Percentiles rank a stretch among this genome's conserved stretches.
phyloP scores from a whole-genome alignment of 2,113 vertebrate genomes.

The Pomatostomus ruficeps region DNA sequence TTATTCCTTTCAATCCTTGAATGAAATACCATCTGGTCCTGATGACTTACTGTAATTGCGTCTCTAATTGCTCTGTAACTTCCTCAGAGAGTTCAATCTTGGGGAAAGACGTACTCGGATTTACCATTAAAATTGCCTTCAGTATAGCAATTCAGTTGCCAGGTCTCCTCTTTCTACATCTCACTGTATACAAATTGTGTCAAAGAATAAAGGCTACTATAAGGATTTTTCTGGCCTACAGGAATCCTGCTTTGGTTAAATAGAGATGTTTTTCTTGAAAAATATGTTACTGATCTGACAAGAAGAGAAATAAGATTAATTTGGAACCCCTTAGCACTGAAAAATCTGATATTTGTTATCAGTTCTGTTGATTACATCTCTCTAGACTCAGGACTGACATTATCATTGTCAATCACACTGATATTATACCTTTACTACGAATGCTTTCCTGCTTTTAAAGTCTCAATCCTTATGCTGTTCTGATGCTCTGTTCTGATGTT shows the following conservation, averaged over 20 bases:
- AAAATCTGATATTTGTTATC: neutral
- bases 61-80: slow-evolving; percentile 58
- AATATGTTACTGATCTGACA: neutral
- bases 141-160: neutral
- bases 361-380: neutral
- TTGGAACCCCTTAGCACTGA: neutral
- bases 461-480: neutral
- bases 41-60: slow-evolving; percentile 57
- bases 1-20: slow-evolving; percentile 45
- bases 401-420: neutral
- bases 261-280: neutral
- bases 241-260: neutral
- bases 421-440: neutral
- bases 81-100: slow-evolving; percentile 49
- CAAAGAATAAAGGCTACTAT: neutral
- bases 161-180: neutral
- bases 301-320: neutral
- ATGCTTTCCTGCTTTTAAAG: neutral
- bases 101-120: neutral
- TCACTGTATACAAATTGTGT: neutral
- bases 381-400: neutral
- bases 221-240: neutral
- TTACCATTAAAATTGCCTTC: slow-evolving; percentile 28
- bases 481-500: neutral
- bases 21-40: slow-evolving; percentile 61